Percentiles rank a stretch among this genome's conserved stretches.
Evolutionary conservation across 2,113 vertebrate species (phyloP).

Genomic region (Marmota monax): DNA sequence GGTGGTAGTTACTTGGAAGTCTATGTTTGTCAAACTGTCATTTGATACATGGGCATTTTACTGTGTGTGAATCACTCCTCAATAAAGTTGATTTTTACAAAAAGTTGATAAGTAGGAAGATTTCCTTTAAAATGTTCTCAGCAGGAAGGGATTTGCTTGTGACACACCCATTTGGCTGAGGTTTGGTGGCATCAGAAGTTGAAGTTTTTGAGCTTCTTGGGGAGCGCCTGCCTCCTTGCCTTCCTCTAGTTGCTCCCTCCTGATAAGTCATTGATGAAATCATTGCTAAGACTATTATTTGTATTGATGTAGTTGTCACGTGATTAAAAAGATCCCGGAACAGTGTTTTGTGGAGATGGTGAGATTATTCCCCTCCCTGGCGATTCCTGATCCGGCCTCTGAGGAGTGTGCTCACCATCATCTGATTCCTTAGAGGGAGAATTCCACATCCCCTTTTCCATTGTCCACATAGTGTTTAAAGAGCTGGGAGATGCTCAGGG

Average conservation of each 20-base stretch:
- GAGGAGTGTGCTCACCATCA: background rate
- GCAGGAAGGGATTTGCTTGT: background rate
- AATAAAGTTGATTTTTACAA: background rate
- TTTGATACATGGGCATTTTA: background rate
- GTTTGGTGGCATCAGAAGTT: background rate
- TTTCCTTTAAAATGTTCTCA: conserved; percentile 10
- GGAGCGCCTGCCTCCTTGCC: background rate
- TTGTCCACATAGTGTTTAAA: background rate
- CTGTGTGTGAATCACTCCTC: background rate
- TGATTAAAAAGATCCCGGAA: background rate
- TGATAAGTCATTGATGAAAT: background rate
- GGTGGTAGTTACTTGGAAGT: background rate
- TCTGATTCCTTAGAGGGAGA: background rate
- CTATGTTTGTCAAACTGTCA: background rate
- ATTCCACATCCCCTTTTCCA: background rate
- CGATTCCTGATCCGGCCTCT: background rate
- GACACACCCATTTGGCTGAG: background rate
- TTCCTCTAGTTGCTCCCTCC: background rate
- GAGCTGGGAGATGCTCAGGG: background rate
- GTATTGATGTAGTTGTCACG: conserved; percentile 22
- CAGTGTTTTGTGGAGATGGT: background rate
- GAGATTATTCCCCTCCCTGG: background rate
- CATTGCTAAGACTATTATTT: background rate
- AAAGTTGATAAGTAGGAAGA: background rate
- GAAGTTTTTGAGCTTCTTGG: background rate